These are phyloP conservation scores for Mionectes macconnelli DNA, from an alignment of 2,113 vertebrate genomes.

Conservation along the genomic window DNA sequence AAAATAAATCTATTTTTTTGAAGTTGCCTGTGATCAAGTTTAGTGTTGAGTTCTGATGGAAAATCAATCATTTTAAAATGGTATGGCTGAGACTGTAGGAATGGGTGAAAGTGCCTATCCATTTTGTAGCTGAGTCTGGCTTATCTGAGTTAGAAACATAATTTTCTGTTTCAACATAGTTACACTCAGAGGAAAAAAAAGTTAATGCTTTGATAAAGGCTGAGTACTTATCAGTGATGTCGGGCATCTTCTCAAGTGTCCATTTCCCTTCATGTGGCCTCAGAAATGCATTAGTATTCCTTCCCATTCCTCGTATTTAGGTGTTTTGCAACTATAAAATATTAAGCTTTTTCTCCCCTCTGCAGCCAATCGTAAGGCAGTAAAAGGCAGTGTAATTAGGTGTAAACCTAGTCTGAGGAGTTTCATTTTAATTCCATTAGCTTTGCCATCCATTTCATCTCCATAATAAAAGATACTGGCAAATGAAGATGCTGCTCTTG, in stretches of 20 bases:
- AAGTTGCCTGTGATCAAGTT: background rate
- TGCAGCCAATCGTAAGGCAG: background rate
- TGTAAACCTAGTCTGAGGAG: background rate
- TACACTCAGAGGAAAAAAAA: background rate
- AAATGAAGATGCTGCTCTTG: constrained; percentile 3
- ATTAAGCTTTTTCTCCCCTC: rapidly evolving
- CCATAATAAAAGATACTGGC: background rate
- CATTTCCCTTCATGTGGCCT: background rate
- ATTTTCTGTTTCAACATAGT: background rate
- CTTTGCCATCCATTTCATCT: constrained; percentile 31
- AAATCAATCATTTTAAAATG: background rate
- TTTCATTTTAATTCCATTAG: constrained; percentile 23
- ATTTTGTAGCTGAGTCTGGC: background rate
- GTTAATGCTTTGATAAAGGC: background rate
- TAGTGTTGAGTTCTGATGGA: background rate
- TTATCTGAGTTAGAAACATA: background rate
- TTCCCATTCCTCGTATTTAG: background rate
- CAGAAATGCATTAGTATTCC: background rate
- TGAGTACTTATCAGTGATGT: background rate
- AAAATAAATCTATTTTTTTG: background rate
- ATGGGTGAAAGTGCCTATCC: background rate
- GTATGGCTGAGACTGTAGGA: background rate
- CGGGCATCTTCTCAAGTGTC: background rate
- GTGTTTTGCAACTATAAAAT: background rate
- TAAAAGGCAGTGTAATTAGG: background rate